These are phyloP conservation scores for Andrena praecox DNA, from an alignment of 2,888 invertebrate genomes.

Conservation along the genomic window DNA sequence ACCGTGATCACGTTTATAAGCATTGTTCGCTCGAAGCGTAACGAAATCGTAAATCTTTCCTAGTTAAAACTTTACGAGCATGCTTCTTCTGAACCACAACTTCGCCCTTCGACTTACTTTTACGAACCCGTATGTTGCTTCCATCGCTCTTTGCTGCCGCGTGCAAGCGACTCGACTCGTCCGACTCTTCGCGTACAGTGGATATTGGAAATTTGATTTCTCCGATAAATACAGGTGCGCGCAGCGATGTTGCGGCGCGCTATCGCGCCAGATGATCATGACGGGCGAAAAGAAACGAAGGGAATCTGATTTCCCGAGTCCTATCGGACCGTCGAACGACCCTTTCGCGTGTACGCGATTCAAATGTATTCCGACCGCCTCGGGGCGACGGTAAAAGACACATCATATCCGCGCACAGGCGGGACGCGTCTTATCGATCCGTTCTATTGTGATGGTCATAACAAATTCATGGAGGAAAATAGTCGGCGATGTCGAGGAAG, in stretches of 20 bases:
- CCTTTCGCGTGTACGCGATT: slow-evolving; percentile 35
- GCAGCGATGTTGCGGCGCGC: neutral
- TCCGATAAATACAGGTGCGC: too few relatives aligned
- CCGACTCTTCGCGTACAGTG: neutral
- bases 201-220: neutral
- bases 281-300: neutral
- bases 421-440: slow-evolving; percentile 62
- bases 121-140: neutral
- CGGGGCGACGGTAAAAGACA: slow-evolving; percentile 51
- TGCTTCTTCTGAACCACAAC: neutral
- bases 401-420: slow-evolving; percentile 43
- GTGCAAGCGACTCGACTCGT: neutral
- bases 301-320: slow-evolving; percentile 31
- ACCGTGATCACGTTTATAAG: slow-evolving; percentile 32
- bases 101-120: slow-evolving; percentile 6
- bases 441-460: slow-evolving; percentile 59
- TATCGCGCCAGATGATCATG: neutral
- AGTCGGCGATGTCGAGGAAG: slow-evolving; percentile 9
- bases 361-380: slow-evolving; percentile 48
- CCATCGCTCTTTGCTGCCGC: neutral
- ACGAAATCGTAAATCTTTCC: slow-evolving; percentile 21
- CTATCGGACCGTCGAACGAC: slow-evolving; percentile 26
- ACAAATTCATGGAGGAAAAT: slow-evolving; percentile 61
- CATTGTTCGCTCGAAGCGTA: neutral
- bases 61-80: slow-evolving; percentile 39